A percentile compares a stretch with the other conserved stretches of the same genome.
Evolutionary conservation across 2,797 vertebrate species (phyloP).

Genomic region (Artibeus lituratus): DNA sequence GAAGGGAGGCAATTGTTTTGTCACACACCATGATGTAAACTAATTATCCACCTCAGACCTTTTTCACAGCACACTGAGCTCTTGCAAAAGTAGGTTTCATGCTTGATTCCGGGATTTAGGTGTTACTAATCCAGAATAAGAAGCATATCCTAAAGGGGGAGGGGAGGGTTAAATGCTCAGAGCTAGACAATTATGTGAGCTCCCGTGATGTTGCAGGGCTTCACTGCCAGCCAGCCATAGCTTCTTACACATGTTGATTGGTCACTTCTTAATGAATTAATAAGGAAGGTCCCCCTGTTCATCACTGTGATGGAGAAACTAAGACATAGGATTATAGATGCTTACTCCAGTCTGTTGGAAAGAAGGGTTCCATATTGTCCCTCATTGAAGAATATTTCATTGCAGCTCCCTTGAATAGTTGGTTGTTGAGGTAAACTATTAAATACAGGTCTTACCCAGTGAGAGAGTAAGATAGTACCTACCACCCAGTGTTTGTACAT

Average conservation of each 20-base stretch:
- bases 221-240: not conserved
- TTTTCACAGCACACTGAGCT: conserved; percentile 55
- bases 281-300: not conserved
- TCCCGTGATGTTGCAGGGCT: conserved; percentile 14
- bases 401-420: not conserved
- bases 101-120: conserved; percentile 48
- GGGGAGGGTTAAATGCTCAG: conserved; percentile 60
- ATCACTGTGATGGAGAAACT: not conserved
- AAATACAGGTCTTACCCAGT: not conserved
- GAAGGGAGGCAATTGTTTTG: not conserved
- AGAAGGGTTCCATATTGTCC: not conserved
- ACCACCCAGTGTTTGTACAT: not conserved
- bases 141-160: conserved; percentile 64
- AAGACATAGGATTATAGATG: rapidly evolving
- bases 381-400: not conserved
- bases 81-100: conserved; percentile 20
- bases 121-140: conserved; percentile 55
- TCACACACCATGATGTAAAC: conserved; percentile 51
- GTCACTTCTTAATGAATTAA: not conserved
- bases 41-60: conserved; percentile 58
- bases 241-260: not conserved
- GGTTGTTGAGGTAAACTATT: not conserved
- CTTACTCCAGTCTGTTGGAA: not conserved
- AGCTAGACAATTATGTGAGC: conserved; percentile 62
- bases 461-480: not conserved